Evolutionary conservation across 2,888 invertebrate genomes (phyloP).

Genomic region (Lucinisca nassula): DNA sequence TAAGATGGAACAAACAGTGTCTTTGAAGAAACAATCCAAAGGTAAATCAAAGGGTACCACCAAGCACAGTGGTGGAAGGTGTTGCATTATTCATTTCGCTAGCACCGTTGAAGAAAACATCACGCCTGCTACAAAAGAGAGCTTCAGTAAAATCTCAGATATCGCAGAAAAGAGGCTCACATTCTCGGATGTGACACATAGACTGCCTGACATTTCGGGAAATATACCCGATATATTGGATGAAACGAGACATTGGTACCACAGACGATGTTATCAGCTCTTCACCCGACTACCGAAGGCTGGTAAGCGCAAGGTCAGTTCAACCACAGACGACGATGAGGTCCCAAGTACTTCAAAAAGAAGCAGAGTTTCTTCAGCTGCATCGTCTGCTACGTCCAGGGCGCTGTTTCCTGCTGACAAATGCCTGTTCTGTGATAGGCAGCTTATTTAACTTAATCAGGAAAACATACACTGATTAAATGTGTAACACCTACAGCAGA

Average conservation of each 20-base stretch:
- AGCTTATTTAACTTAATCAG: constrained; percentile 21
- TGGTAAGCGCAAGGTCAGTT: background rate
- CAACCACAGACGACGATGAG: background rate
- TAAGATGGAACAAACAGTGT: background rate
- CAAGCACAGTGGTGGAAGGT: background rate
- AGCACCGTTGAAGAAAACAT: background rate
- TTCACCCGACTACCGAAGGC: background rate
- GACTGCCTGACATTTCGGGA: background rate
- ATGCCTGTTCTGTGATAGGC: constrained; percentile 49
- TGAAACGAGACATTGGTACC: background rate
- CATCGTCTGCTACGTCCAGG: background rate
- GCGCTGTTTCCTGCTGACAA: constrained; percentile 34
- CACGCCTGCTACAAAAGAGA: background rate
- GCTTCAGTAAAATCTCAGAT: background rate
- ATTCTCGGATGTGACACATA: background rate
- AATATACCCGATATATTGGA: background rate
- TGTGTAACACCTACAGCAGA: constrained; percentile 47
- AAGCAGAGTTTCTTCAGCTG: background rate
- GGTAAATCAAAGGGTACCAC: background rate
- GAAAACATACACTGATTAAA: constrained; percentile 31
- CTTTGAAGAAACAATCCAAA: too few species aligned
- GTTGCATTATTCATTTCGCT: background rate
- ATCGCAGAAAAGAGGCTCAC: background rate
- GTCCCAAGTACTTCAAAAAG: constrained; percentile 21
- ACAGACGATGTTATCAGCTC: constrained; percentile 26